Base-by-base conservation (phyloP, 2,797 vertebrate species). In the Oreortyx pictus region DNA sequence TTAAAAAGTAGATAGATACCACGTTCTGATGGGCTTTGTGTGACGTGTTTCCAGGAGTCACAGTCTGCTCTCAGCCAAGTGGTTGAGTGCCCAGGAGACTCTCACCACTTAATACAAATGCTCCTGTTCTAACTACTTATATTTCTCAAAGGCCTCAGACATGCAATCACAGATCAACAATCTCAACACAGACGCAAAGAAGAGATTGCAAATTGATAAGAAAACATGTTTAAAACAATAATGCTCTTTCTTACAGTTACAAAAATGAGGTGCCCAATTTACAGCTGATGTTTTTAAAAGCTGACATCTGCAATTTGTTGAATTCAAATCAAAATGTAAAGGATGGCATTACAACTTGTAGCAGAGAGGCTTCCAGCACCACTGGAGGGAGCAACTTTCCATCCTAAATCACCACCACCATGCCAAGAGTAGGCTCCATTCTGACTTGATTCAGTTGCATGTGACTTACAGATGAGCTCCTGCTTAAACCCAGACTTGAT, bases 231-330 rank as follows among this genome's bases (percentile, higher is more conserved):
- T 86, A 52, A 68, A 92, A 57, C 44, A 46, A 67, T 35, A 87
- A 75, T 49, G 33, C 50, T 65, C 77, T 71, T 87, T 78, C 82
- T 87, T 64, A n/a, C 31, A 39, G 80, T 33, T 84, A 88, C 75
- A 90, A 91, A n/a, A n/a, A 93, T 6, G 46, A 92, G 67, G 88
- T 41, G 80, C 60, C 91, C 80, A 7, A 80, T 95, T 95, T 94
- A 79, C 66, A 70, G 86, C 46, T 0, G 0, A 86, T 75, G 78
- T 75, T 95, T 90, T 85, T 75, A 72, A 62, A 79, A 80, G 80
- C 6, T 82, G 82, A 80, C 70, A 88, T 89, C 93, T 91, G 76
- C 49, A 90, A 93, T 91, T 83, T 73, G 44, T 54, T 49, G 16
- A 79, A 14, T 90, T 92, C 70, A 89, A 87, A 95, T 79, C 61